Percentiles rank a stretch among this genome's conserved stretches.
phyloP scores from a whole-genome alignment of 2,797 vertebrate species.

The Intellagama lesueurii region DNA sequence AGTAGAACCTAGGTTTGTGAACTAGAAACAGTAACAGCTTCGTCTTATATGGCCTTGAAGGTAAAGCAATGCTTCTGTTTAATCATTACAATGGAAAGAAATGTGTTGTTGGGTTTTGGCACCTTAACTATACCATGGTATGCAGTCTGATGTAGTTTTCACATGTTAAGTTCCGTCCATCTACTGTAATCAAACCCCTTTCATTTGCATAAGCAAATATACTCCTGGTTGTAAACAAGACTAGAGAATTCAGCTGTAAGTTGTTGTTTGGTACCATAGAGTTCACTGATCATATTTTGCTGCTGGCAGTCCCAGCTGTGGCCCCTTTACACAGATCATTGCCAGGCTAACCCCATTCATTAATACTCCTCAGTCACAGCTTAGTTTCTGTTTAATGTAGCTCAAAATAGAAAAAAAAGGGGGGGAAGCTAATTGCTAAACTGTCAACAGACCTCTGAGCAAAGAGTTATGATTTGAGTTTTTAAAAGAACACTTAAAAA shows the following conservation, averaged over 20 bases:
- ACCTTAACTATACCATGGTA: constrained; percentile 38
- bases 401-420: constrained; percentile 55
- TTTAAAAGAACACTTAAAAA: no score
- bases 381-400: constrained; percentile 67
- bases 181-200: constrained; percentile 54
- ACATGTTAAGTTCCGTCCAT: constrained; percentile 43
- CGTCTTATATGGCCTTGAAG: not conserved
- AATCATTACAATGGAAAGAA: not conserved
- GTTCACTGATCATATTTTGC: constrained; percentile 70
- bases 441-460: constrained; percentile 47
- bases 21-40: not conserved
- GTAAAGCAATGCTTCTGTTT: not conserved
- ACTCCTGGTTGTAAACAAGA: constrained; percentile 60
- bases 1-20: not conserved
- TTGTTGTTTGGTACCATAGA: constrained; percentile 60
- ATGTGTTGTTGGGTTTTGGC: not conserved
- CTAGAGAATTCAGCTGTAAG: constrained; percentile 59
- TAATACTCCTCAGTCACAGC: constrained; percentile 62
- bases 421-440: constrained; percentile 36
- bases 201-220: constrained; percentile 63
- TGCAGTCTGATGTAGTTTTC: constrained; percentile 43
- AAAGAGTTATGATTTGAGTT: not conserved
- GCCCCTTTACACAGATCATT: constrained; percentile 65
- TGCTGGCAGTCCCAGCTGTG: constrained; percentile 58
- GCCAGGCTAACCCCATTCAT: constrained; percentile 65